Base-by-base conservation (phyloP, 2,797 vertebrate genomes). In the Syngnathus acus region DNA sequence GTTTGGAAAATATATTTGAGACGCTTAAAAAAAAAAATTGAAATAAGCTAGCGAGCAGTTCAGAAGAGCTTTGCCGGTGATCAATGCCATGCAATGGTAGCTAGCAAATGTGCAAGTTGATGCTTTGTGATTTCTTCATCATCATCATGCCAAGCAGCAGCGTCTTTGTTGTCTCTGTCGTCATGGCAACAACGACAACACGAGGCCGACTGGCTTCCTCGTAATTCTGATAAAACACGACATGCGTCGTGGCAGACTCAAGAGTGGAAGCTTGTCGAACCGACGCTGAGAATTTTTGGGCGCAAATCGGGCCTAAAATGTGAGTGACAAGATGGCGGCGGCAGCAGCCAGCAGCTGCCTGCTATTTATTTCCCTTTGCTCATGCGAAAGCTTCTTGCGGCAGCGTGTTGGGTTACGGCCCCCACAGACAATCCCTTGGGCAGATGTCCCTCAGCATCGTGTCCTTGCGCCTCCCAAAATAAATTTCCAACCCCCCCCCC, bases 401-500 rank as follows among this genome's bases (percentile, higher is more conserved):
- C 9, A n/a, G 5, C 39, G 59, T 61, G 59, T 61, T 42, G 59
- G 59, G 39, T 61, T 61, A 42, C 57, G 32, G 16, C 37, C 16
- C 37, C 26, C 11, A 8, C 37, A n/a, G 38, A 10, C 58, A 9
- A 40, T n/a, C 58, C 74, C 65, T 86, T 84, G 87, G 78, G 75
- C 69, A 32, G 83, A 88, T 82, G 83, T 80, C 84, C 80, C 75
- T 71, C 23, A 69, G 86, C 84, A 75, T 90, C 77, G 65, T 70
- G 76, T 92, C 65, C 17, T 48, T 54, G 17, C 37, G 73, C 39
- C 66, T 66, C 62, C 37, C 67, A 68, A 55, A 13, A 45, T 70
- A n/a, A 48, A 40, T 62, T 10, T 9, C 6, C 4, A 16, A 17
- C 37, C 58, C 58, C 6, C 8, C 4, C 8, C 57, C 8, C 8